These are phyloP conservation scores for Micronisus gabar DNA, from an alignment of 2,113 vertebrate species.

Conservation along the genomic window DNA sequence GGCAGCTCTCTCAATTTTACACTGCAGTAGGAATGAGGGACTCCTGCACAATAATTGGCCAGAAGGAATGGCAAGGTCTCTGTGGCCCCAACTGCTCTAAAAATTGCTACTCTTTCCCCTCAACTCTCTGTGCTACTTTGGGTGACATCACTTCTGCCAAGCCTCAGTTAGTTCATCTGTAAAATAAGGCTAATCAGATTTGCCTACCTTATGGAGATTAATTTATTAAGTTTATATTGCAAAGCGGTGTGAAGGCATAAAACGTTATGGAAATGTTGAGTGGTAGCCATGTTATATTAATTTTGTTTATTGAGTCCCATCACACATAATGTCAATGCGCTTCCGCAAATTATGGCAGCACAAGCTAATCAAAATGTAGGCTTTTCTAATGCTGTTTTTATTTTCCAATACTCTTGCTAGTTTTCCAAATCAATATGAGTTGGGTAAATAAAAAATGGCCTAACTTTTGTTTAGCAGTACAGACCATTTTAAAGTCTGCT, in stretches of 20 bases:
- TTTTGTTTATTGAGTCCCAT: slow-evolving; percentile 46
- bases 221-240: slow-evolving; percentile 41
- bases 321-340: slow-evolving; percentile 34
- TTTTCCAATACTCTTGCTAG: slow-evolving; percentile 1
- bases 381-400: background rate
- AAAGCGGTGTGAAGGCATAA: background rate
- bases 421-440: slow-evolving; percentile 12
- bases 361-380: slow-evolving; percentile 21
- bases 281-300: slow-evolving; percentile 27
- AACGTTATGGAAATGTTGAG: slow-evolving; percentile 21
- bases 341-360: slow-evolving; percentile 18
- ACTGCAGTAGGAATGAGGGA: background rate
- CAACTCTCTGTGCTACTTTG: background rate
- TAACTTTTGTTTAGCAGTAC: background rate
- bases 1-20: background rate
- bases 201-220: slow-evolving; percentile 21
- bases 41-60: background rate
- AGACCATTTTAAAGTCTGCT: background rate
- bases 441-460: slow-evolving; percentile 2
- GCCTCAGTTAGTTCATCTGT: slow-evolving; percentile 24
- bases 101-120: background rate
- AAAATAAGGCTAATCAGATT: slow-evolving; percentile 45
- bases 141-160: slow-evolving; percentile 8
- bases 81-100: background rate
- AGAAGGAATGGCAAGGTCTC: background rate